phyloP scores from a whole-genome alignment of 2,888 invertebrate genomes.

The Ashinkailepas kermadecensis region DNA sequence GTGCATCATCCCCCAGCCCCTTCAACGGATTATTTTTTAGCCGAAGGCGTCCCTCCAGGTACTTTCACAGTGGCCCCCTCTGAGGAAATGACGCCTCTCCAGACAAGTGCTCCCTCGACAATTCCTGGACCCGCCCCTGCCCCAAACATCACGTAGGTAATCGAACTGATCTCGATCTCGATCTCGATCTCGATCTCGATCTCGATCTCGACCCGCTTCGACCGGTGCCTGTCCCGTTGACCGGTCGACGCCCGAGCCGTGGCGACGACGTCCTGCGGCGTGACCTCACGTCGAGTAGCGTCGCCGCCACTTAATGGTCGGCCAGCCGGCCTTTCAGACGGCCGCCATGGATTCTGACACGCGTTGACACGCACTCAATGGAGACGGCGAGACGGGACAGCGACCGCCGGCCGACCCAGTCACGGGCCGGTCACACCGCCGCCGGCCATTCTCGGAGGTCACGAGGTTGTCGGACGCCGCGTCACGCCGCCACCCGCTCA shows the following conservation, averaged over 20 bases:
- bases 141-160: no score
- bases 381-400: background rate
- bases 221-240: background rate
- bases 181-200: no score
- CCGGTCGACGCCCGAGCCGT: background rate
- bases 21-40: no score
- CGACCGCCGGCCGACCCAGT: background rate
- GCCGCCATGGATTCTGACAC: background rate
- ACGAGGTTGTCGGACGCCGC: background rate
- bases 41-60: no score
- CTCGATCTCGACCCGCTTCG: no score
- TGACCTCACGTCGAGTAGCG: background rate
- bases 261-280: background rate
- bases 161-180: no score
- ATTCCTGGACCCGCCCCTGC: no score
- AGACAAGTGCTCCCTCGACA: no score
- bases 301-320: background rate
- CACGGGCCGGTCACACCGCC: background rate
- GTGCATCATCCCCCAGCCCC: no score
- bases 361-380: background rate
- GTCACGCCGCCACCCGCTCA: no score
- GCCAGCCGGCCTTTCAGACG: background rate
- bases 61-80: no score
- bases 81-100: no score
- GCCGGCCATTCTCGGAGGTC: background rate